Evolutionary conservation across 2,888 invertebrate genomes (phyloP), one percentile per base, ranked within the genome.

Genomic region (Drosophila diplacantha): DNA sequence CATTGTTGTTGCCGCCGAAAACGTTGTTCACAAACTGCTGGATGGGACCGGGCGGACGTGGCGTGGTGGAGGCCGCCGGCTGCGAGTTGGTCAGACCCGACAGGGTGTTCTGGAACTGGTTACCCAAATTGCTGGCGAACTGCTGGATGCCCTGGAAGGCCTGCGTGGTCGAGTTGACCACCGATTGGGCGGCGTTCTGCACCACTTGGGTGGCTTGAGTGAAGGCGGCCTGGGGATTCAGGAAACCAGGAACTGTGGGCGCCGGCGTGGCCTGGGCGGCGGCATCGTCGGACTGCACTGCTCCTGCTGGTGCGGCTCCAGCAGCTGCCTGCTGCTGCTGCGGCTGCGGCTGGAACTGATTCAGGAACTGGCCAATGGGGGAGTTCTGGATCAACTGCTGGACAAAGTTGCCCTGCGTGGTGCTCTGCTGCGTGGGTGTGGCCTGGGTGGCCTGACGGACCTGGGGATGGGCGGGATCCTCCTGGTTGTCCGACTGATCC

Each of bases 361-460:
- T 86, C 12, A 87, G 73, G 26, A 87, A 80, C 35, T 85, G 85
- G 2, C 86, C 86, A 29, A 87, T 75, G 3, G 87, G 87, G 1
- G 85, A 83, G 29, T 85, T 87, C 52, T 86, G 86, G 38, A 86
- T 82, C n/a, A 86, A 58, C 29, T 85, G 86, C 63, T 86, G 86
- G 18, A 86, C 79, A 60, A 86, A 84, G 71, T 85, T 85, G 51
- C 75, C 79, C 49, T 77, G 85, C 0, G 85, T 83, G 11, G 77
- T 74, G 22, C 71, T 69, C 52, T 69, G 66, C 46, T 9, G 55
- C 2, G 81, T 74, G 52, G 86, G 85, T 5, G 86, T 85, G 39
- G 85, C 80, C 34, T 81, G 84, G 5, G 86, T 86, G 8, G 74
- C 85, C 43, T 86, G 86, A n/a, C 86, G 85, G 7, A 84, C 26